phyloP scores from a whole-genome alignment of 2,797 vertebrate genomes.

The Psittacula echo region DNA sequence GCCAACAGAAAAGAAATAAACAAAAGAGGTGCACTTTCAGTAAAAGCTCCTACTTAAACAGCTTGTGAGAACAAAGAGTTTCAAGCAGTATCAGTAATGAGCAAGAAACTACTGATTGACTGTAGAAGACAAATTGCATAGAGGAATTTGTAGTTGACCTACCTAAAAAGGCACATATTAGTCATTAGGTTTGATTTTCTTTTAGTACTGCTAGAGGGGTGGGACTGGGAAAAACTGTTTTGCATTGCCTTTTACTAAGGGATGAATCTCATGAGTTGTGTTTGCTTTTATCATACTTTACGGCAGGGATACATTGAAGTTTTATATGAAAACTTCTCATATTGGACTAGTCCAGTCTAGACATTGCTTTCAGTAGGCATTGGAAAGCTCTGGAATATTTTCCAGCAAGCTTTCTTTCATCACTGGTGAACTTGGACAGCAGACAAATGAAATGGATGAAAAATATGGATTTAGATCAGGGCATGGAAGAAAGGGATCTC shows the following conservation, averaged over 20 bases:
- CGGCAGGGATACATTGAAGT: background rate
- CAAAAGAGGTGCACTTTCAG: background rate
- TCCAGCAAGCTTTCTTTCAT: conserved; percentile 47
- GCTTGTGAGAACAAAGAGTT: conserved; percentile 4
- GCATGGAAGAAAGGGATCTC: conserved; percentile 49
- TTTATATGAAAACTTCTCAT: background rate
- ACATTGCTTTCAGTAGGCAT: background rate
- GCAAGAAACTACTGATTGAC: background rate
- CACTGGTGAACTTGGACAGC: conserved; percentile 33
- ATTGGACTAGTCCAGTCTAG: background rate
- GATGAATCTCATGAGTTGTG: background rate
- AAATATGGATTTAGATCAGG: conserved; percentile 54
- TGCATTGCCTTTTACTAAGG: background rate
- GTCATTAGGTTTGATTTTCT: background rate
- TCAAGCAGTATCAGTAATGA: background rate
- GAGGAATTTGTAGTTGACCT: background rate
- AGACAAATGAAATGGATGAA: conserved; percentile 53
- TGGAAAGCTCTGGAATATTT: background rate
- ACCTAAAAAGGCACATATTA: background rate
- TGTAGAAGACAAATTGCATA: background rate
- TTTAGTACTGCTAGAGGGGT: background rate
- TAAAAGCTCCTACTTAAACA: background rate
- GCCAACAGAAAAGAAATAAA: conserved; percentile 46
- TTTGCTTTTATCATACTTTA: background rate
- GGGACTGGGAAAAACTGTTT: background rate